Percentiles rank a stretch among this genome's conserved stretches.
These are phyloP conservation scores for Octodon degus DNA, from an alignment of 2,113 vertebrate species.

Conservation along the genomic window DNA sequence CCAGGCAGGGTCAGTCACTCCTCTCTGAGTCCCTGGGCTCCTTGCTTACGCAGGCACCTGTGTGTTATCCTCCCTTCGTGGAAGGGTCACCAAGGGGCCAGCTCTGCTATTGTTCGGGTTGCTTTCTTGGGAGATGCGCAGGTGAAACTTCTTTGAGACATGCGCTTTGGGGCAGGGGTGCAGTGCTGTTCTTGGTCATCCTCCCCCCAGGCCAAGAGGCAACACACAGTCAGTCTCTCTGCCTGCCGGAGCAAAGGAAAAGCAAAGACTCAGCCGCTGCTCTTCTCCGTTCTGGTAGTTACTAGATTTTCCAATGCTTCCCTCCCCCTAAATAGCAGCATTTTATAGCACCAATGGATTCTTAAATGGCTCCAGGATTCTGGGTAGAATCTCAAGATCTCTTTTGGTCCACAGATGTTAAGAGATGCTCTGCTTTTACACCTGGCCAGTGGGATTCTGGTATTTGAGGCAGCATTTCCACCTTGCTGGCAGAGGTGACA, in stretches of 20 bases:
- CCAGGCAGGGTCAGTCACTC: background rate
- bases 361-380: background rate
- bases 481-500: background rate
- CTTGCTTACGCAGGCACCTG: background rate
- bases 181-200: background rate
- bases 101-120: background rate
- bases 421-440: background rate
- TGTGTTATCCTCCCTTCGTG: background rate
- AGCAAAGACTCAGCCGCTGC: background rate
- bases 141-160: background rate
- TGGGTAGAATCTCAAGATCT: background rate
- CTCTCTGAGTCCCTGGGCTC: background rate
- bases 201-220: background rate
- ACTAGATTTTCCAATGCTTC: background rate
- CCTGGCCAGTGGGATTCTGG: background rate
- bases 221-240: background rate
- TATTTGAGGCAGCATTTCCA: background rate
- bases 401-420: background rate
- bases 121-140: background rate
- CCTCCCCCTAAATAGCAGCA: background rate
- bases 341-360: background rate
- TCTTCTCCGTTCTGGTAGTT: background rate
- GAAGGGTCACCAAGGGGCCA: background rate
- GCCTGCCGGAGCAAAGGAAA: background rate
- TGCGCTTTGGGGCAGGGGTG: background rate